Evolutionary conservation across 1,140 invertebrate genomes (phyloP).

Genomic region (Tigriopus japonicus): DNA sequence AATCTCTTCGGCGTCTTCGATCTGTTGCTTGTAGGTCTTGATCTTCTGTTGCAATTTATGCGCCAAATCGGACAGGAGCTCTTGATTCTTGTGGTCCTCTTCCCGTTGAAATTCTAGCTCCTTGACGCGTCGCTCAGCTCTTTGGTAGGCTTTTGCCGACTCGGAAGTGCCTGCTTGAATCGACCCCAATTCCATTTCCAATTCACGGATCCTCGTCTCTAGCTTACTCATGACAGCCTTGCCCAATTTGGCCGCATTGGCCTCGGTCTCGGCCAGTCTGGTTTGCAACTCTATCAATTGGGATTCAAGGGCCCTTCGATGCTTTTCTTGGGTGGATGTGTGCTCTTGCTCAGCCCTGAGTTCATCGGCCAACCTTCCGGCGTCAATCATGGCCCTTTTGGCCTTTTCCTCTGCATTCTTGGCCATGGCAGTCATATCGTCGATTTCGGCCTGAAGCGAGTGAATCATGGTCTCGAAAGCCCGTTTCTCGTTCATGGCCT

Average conservation of each 20-base stretch:
- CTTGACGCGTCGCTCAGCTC: slow-evolving; percentile 34
- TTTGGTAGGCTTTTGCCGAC: slow-evolving; percentile 34
- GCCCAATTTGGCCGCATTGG: slow-evolving; percentile 80
- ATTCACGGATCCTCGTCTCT: slow-evolving; percentile 80
- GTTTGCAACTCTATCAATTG: slow-evolving; percentile 42
- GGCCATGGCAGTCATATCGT: slow-evolving; percentile 35
- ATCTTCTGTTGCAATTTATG: slow-evolving; percentile 98
- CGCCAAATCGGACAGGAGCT: slow-evolving; percentile 86
- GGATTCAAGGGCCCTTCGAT: slow-evolving; percentile 39
- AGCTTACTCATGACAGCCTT: slow-evolving; percentile 92
- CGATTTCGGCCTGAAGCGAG: slow-evolving; percentile 60
- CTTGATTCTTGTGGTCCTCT: slow-evolving; percentile 73
- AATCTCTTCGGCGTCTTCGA: slow-evolving; percentile 41
- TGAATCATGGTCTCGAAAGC: slow-evolving; percentile 93
- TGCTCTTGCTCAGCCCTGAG: slow-evolving; percentile 97
- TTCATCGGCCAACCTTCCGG: slow-evolving; percentile 82
- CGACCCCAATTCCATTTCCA: slow-evolving; percentile 90
- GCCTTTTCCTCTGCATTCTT: slow-evolving; percentile 68
- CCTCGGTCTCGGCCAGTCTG: slow-evolving; percentile 27
- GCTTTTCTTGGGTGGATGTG: slow-evolving; percentile 89
- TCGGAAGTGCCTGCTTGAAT: slow-evolving; percentile 84
- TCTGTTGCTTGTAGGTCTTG: slow-evolving; percentile 38
- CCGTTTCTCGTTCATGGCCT: slow-evolving; percentile 50
- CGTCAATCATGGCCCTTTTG: slow-evolving; percentile 96
- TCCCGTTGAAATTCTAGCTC: slow-evolving; percentile 41